Evolutionary conservation across 2,888 invertebrate genomes (phyloP), one percentile per base, ranked within the genome.

Genomic region (Callinectes sapidus): DNA sequence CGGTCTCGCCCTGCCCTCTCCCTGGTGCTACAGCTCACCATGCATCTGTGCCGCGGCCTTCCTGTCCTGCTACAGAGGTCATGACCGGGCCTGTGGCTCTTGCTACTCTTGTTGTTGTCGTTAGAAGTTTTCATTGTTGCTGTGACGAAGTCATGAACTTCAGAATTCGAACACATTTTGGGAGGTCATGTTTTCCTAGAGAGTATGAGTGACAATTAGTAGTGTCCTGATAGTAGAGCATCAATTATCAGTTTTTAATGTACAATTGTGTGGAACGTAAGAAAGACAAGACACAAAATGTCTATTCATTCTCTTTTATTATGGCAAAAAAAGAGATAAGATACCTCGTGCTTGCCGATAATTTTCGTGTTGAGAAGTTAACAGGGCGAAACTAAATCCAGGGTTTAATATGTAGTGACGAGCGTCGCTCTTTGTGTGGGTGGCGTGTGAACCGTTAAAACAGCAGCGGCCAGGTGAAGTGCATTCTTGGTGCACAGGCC

Each of bases 301-400:
- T 71, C 28, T 13, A 28, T 71, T 71, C 10, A 13, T 71, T 71
- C n/a, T 71, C 13, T 71, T 71, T 28, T 71, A 71, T 28, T n/a
- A 71, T 28, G 28, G 10, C 48, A 48, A 23, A 28, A 66, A 28
- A 71, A 1, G n/a, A 10, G 71, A 71, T 71, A 71, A 71, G 13
- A 28, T 71, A 71, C n/a, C 28, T 71, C 5, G 61, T 71, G 28
- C 28, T n/a, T 71, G 71, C n/a, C 13, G 10, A 28, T 71, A 71
- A 71, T 71, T 28, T 71, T 71, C 61, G n/a, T 28, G 71, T 71
- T 71, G n/a, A 28, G 71, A 71, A 71, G n/a, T 71, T 71, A 71
- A 13, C 71, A 71, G n/a, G 13, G 71, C 71, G 71, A 71, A 71
- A 71, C 71, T 71, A 71, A 71, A 28, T n/a, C 13, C 71, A 71